These are phyloP conservation scores for Chrysolina americana DNA, from an alignment of 2,888 invertebrate genomes.

Conservation along the genomic window DNA sequence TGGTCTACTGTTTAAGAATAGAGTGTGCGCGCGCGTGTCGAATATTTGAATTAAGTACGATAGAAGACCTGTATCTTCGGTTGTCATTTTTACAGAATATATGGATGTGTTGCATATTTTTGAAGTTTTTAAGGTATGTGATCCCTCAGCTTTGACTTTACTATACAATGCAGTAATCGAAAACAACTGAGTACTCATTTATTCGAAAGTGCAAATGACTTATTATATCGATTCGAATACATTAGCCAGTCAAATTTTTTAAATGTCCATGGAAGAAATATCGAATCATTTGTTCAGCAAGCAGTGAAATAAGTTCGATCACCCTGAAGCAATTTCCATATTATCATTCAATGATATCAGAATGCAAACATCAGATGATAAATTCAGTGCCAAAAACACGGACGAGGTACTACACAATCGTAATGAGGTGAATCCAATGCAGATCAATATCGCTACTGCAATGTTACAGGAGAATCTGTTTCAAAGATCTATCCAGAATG, in stretches of 20 bases:
- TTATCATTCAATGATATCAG: conserved; percentile 28
- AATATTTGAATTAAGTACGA: conserved; percentile 41
- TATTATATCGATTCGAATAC: background rate
- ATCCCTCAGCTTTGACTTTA: background rate
- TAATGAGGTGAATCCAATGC: conserved; percentile 34
- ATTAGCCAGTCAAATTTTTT: background rate
- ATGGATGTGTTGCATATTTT: conserved; percentile 11
- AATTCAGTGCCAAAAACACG: conserved; percentile 21
- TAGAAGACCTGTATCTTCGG: conserved; percentile 12
- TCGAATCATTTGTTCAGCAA: background rate
- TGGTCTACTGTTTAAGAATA: conserved; percentile 72
- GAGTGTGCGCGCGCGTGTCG: conserved; percentile 74
- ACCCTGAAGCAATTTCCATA: conserved; percentile 20
- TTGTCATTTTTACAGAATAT: background rate
- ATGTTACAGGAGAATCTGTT: conserved; percentile 78
- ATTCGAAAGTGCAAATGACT: background rate
- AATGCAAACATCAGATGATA: conserved; percentile 52
- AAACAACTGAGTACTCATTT: background rate
- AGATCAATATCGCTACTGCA: conserved; percentile 41
- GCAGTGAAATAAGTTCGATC: conserved; percentile 19
- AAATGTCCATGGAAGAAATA: background rate
- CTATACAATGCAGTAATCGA: background rate
- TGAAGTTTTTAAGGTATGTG: conserved; percentile 14
- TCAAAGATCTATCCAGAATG: conserved; percentile 76
- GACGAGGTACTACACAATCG: background rate